Base-by-base conservation (phyloP, 2,113 vertebrate genomes). In the Ceyx margarethae region DNA sequence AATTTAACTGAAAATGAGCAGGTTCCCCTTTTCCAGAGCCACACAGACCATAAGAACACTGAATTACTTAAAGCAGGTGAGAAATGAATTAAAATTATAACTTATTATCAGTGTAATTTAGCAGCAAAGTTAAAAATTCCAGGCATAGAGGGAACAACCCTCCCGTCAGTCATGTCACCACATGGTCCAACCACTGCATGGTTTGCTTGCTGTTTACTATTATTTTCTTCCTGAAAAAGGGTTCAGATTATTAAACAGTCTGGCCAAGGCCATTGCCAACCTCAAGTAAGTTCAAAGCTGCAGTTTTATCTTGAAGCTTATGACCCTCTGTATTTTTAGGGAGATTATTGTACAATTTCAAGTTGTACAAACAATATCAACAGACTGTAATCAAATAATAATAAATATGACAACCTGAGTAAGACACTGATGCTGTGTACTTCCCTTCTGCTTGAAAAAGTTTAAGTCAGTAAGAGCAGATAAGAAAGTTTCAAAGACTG, bases 101-200 rank as follows among this genome's bases (percentile, higher is more conserved):
- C 21, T 37, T 45, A 5, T 28, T 31, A 42, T 25, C 46, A 82
- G 4, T 8, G n/a, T 67, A 90, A 74, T 40, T 14, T 21, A 13
- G 51, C 25, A 33, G 28, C 15, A n/a, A 53, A 53, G 73, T 68
- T 90, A 82, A 35, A 50, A 23, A 23, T 80, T 50, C 29, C 8
- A 23, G 50, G 17, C 21, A 56, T 2, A 35, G 14, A 73, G 37
- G 45, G 18, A 66, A 31, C 14, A 85, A 33, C 6, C 17, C 18
- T 8, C 20, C 28, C 62, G 10, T 31, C 11, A 5, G 10, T 31
- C 11, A 5, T 8, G 28, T 6, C 45, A 62, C 29, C 29, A 23
- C 2, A 11, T 4, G 23, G 50, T 33, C 29, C n/a, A 5, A 4
- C 29, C n/a, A 5, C 5, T 28, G 17, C 20, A 5, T 1, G 6